Conservation (phyloP, 2,888 invertebrate species). For the Cantharis rufa region DNA sequence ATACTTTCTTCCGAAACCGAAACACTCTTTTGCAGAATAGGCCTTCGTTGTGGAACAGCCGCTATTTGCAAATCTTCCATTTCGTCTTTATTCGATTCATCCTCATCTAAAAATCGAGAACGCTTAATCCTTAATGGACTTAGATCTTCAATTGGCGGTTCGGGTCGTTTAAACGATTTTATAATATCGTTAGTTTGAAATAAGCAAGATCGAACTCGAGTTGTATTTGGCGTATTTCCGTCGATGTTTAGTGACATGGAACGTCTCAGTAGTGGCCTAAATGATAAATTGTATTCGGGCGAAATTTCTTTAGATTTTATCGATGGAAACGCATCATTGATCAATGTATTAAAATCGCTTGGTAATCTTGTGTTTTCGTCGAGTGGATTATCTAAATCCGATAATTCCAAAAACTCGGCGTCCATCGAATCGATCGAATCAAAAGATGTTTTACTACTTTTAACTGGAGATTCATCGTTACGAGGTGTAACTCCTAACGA, state of each 20-base stretch:
- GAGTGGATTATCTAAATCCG: conserved; percentile 61
- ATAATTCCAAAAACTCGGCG: conserved; percentile 68
- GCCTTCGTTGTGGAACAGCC: conserved; percentile 1
- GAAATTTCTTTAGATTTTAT: conserved; percentile 12
- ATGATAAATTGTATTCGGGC: conserved; percentile 30
- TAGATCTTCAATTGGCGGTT: conserved; percentile 61
- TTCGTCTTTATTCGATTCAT: conserved; percentile 21
- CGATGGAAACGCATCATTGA: conserved; percentile 59
- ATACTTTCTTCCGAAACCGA: conserved; percentile 82
- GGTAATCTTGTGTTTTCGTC: conserved; percentile 59
- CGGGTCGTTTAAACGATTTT: conserved; percentile 66
- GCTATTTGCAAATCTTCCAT: not conserved
- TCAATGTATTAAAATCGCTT: conserved; percentile 62
- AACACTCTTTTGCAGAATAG: conserved; percentile 51
- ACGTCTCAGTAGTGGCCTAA: conserved; percentile 56
- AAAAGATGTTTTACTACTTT: conserved; percentile 47
- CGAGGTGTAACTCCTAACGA: conserved; percentile 19
- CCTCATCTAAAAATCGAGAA: conserved; percentile 43
- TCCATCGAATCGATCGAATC: conserved; percentile 65
- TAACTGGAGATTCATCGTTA: conserved; percentile 39
- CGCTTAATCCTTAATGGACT: conserved; percentile 57
- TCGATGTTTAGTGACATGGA: conserved; percentile 59
- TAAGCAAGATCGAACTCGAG: conserved; percentile 57
- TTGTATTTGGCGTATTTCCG: conserved; percentile 47
- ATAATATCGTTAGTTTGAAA: conserved; percentile 47